Conservation (phyloP, 2,888 invertebrate genomes). For the Trichopoda pennipes region DNA sequence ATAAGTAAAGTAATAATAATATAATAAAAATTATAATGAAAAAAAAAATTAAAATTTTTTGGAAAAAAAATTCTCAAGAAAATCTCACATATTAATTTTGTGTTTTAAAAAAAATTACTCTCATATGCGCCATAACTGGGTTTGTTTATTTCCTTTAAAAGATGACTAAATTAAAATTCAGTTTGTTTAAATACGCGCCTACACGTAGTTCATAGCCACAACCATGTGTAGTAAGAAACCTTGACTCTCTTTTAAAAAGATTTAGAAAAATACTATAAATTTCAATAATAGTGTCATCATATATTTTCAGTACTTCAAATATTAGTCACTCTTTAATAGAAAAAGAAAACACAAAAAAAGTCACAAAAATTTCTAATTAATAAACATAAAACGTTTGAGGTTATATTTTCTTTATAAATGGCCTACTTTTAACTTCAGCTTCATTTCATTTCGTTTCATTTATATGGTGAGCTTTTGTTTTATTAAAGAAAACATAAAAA, state of each 20-base stretch:
- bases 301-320: not conserved
- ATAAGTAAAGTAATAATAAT: not conserved
- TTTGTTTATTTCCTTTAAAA: not conserved
- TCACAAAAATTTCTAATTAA: constrained; percentile 40
- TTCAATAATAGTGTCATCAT: constrained; percentile 38
- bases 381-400: constrained; percentile 35
- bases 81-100: constrained; percentile 55
- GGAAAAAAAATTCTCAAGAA: constrained; percentile 15
- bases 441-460: constrained; percentile 5
- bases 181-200: constrained; percentile 16
- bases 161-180: constrained; percentile 5
- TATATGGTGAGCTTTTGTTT: not conserved
- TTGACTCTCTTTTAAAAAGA: constrained; percentile 20
- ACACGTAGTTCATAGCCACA: constrained; percentile 1
- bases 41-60: constrained; percentile 37
- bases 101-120: constrained; percentile 9
- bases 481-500: not conserved
- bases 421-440: constrained; percentile 57
- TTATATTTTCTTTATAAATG: constrained; percentile 41
- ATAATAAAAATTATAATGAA: constrained; percentile 1
- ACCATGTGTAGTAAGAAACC: constrained; percentile 34
- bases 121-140: not conserved
- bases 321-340: constrained; percentile 12
- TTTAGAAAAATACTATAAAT: not conserved
- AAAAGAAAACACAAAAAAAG: not conserved